Evolutionary conservation across 2,888 invertebrate species (phyloP), one percentile per base, ranked within the genome.

Genomic region (Tipula helvola): DNA sequence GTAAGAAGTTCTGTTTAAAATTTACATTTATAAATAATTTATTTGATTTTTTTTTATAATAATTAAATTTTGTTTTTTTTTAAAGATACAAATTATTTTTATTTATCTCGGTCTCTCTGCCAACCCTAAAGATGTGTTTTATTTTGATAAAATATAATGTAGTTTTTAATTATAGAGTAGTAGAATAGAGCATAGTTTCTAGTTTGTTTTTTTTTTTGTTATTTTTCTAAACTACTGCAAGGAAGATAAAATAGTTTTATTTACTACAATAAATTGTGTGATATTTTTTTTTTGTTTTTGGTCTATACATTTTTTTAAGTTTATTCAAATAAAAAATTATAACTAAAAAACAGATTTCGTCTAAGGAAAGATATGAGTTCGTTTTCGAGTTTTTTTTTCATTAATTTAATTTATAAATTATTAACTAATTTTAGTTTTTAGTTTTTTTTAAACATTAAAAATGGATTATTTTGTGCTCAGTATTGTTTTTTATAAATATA

Each of bases 151-250:
- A 71, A 28, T 71, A 71, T 71, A 71, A 71, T 71, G 71, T 84
- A 84, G 84, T 84, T 36, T 84, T 84, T 84, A 84, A 84, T 84
- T 36, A 39, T 84, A 71, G 71, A 71, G 71, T 71, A 71, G 71
- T 84, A 84, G 84, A 84, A 85, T 85, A 85, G 85, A 85, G 85
- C 85, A 42, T 85, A 85, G 42, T 42, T 85, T 85, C 85, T 85
- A 85, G 42, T 28, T 42, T 85, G 42, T 28, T 42, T 85, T 42
- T 41, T n/a, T 52, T 28, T 57, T 57, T 57, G 52, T 57, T 57
- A 57, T 57, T 57, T 84, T 42, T 85, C 85, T 85, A 85, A 85
- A 85, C 85, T 85, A 85, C 85, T 42, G 85, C 85, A 85, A 85
- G 85, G 18, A 85, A 85, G 84, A 84, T 84, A 84, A 84, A 84